Base-by-base conservation (phyloP, 2,888 invertebrate genomes). In the Drosophila merina region DNA sequence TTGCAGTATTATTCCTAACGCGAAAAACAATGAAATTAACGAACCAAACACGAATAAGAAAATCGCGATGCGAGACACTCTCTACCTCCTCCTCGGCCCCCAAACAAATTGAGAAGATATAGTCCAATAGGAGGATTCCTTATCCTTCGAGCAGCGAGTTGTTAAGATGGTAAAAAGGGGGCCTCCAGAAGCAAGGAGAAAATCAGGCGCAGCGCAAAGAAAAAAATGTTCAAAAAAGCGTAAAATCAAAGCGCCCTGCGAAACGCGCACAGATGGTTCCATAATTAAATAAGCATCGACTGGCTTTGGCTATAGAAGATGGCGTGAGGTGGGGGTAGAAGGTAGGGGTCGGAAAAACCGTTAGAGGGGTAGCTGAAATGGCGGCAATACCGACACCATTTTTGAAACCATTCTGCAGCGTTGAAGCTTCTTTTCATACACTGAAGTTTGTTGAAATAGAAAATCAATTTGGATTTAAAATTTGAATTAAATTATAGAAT, bases 11-110 rank as follows among this genome's bases (percentile, higher is more conserved):
- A 72, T 72, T 69, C 47, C 48, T 54, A 57, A 52, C 59, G 64
- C 76, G 76, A 85, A 81, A 63, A 88, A 87, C 88, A 88, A 88
- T 86, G 84, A 88, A 88, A 83, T 85, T 88, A 88, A 88, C 88
- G 83, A 88, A 86, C 78, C 88, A 85, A 81, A 82, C 72, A 77
- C 79, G 76, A 79, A 74, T 70, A 76, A 71, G 76, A 70, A 75
- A 80, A 80, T 79, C 76, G 76, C 79, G 55, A 74, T 57, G 57
- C 59, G 51, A 63, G 63, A 36, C 36, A 44, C 51, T 9, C 14
- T 12, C 44, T 33, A 12, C 14, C 25, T 1, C 44, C 4, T 25
- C 20, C 1, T 42, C 0, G 10, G 31, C 54, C 47, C 25, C 26
- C n/a, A 31, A 51, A 56, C 50, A 54, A 52, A 45, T 50, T 31